Percentiles rank a stretch among this genome's conserved stretches.
These are phyloP conservation scores for Platysteira castanea DNA, from an alignment of 2,113 vertebrate genomes.

Conservation along the genomic window DNA sequence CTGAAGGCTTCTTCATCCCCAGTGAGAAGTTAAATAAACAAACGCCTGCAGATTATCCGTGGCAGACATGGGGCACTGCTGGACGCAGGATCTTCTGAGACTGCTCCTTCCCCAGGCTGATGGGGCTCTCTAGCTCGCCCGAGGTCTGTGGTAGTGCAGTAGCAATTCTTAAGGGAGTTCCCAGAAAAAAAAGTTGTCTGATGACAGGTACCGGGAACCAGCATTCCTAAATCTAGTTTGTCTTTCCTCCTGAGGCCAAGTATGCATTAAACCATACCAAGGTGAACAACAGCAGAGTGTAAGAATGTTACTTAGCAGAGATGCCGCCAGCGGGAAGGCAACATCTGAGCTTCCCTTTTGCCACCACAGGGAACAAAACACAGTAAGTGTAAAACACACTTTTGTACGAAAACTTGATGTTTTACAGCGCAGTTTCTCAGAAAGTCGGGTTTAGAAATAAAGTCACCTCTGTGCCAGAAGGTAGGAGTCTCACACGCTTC, in stretches of 20 bases:
- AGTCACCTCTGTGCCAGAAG: neutral
- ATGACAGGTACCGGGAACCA: neutral
- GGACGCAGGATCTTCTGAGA: neutral
- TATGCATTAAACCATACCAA: neutral
- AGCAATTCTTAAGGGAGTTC: neutral
- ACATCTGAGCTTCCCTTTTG: neutral
- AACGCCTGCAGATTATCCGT: rapidly evolving
- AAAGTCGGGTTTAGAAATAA: neutral
- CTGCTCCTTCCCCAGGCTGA: neutral
- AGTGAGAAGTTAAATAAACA: neutral
- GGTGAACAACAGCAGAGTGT: neutral
- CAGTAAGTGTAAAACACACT: neutral
- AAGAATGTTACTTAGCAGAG: neutral
- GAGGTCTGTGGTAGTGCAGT: neutral
- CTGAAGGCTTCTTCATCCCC: neutral
- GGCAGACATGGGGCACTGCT: rapidly evolving
- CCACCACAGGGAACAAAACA: neutral
- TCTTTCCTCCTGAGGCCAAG: neutral
- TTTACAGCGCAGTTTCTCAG: neutral
- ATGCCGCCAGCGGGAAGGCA: neutral
- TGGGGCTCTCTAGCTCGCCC: neutral
- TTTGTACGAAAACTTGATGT: neutral
- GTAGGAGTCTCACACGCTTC: rapidly evolving
- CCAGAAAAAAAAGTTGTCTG: neutral
- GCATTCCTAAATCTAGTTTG: neutral